Conservation (phyloP, 2,888 invertebrate species). For the Yponomeuta malinellus region DNA sequence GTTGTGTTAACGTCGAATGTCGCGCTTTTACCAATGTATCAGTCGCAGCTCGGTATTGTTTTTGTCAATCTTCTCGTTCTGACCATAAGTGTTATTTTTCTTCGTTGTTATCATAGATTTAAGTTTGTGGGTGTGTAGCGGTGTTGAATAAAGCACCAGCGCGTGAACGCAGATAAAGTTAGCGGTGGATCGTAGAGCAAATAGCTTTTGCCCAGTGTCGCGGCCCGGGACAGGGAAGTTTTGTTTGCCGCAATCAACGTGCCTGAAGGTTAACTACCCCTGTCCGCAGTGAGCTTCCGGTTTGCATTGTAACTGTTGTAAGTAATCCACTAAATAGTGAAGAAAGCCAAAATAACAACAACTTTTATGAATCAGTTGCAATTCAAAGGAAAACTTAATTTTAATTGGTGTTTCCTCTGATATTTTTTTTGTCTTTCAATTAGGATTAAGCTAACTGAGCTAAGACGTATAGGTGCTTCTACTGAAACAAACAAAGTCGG, state of each 20-base stretch:
- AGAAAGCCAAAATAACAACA: background rate
- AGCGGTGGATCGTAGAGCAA: conserved; percentile 28
- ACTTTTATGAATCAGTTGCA: background rate
- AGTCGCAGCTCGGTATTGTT: background rate
- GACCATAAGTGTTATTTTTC: background rate
- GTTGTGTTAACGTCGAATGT: background rate
- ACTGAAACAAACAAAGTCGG: no score
- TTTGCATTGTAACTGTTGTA: background rate
- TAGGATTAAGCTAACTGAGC: no score
- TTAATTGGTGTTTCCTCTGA: background rate
- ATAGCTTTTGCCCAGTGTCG: conserved; percentile 24
- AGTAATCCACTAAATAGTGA: background rate
- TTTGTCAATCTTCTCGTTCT: background rate
- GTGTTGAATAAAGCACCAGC: conserved; percentile 25
- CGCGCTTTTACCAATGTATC: background rate
- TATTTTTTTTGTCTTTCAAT: background rate
- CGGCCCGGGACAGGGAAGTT: background rate
- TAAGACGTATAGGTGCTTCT: no score
- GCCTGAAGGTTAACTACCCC: conserved; percentile 7
- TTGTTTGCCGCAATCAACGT: conserved; percentile 14
- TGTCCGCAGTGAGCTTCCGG: background rate
- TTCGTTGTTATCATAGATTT: background rate
- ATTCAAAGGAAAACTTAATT: background rate
- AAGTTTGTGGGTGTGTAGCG: background rate
- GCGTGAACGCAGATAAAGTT: conserved; percentile 28